A percentile compares a stretch with the other conserved stretches of the same genome.
Evolutionary conservation across 2,797 vertebrate genomes (phyloP).

Genomic region (Darevskia mixta): DNA sequence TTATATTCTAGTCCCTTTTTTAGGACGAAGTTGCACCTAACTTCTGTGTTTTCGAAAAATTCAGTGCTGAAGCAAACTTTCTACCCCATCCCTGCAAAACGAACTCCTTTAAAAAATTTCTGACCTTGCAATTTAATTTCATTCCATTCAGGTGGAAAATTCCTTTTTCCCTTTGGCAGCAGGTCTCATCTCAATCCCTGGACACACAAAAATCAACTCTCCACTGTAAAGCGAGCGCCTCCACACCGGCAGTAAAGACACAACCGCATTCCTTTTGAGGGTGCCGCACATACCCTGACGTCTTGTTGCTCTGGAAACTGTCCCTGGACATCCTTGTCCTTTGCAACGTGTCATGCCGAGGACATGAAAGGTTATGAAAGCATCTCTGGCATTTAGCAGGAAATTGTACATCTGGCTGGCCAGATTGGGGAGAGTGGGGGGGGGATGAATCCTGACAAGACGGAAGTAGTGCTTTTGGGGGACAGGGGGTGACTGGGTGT

Average conservation of each 20-base stretch:
- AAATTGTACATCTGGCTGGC: slow-evolving; percentile 16
- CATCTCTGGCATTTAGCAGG: slow-evolving; percentile 5
- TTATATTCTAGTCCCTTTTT: background rate
- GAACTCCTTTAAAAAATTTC: background rate
- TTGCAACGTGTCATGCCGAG: background rate
- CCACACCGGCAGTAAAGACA: background rate
- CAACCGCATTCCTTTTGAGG: slow-evolving; percentile 37
- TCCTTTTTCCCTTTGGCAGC: too few species aligned
- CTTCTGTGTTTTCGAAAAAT: background rate
- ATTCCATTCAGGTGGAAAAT: background rate
- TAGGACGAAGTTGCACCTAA: background rate
- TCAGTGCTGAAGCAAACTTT: background rate
- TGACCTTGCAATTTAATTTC: too few species aligned
- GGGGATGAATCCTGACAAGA: fast-evolving
- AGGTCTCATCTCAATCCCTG: slow-evolving; percentile 1
- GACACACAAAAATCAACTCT: fast-evolving
- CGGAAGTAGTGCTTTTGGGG: too few species aligned
- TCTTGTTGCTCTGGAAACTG: slow-evolving; percentile 45
- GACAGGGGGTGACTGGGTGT: too few species aligned
- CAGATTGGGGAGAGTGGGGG: background rate
- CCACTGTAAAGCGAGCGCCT: background rate
- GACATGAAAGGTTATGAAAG: slow-evolving; percentile 53
- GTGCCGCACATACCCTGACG: background rate
- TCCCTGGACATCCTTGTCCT: slow-evolving; percentile 43
- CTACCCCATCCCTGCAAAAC: background rate